Base-by-base conservation (phyloP, 1,140 invertebrate species). In the Brachionus angularis region DNA sequence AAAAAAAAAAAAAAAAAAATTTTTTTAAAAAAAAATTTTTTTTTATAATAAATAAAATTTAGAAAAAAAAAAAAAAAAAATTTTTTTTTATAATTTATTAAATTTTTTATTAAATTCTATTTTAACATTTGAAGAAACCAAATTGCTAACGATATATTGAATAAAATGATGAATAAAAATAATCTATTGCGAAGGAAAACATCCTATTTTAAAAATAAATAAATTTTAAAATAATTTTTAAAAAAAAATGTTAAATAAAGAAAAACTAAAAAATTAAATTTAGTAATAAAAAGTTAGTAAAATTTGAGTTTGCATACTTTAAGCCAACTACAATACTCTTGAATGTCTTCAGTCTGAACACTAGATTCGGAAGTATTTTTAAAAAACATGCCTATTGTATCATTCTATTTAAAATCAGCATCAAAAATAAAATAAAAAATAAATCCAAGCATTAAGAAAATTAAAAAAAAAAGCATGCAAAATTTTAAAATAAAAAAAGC, bases 81-180 rank as follows among this genome's bases (percentile, higher is more conserved):
- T n/a, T n/a, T n/a, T n/a, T n/a, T n/a, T n/a, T n/a, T n/a, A n/a
- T n/a, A 42, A 42, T 10, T 42, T 42, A 42, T 42, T 10, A 16
- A 10, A 42, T 10, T 42, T 42, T 42, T 10, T 10, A 27, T 42
- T 5, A 31, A 42, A 61, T 29, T 31, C 34, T 46, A 70, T 44
- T 50, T 70, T n/a, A 70, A 53, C 67, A 70, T 50, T 70, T 70
- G 67, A 29, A 70, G 27, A 46, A 70, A 70, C 67, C 67, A 70
- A 29, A 70, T 50, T 29, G 67, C 67, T 1, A 70, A 29, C 25
- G 67, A 70, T 70, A 70, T 29, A 52, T 70, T 70, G 46, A 70
- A 50, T 23, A 70, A 52, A 31, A 70, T 50, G 29, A 70, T 70
- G 21, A 50, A 50, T 23, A 70, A 39, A 53, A 70, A 70, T 27